Evolutionary conservation across 53 echinoderm and acorn worm genomes (phyloP), one percentile per base, ranked within the genome.

Genomic region (Hippasteria phrygiana): DNA sequence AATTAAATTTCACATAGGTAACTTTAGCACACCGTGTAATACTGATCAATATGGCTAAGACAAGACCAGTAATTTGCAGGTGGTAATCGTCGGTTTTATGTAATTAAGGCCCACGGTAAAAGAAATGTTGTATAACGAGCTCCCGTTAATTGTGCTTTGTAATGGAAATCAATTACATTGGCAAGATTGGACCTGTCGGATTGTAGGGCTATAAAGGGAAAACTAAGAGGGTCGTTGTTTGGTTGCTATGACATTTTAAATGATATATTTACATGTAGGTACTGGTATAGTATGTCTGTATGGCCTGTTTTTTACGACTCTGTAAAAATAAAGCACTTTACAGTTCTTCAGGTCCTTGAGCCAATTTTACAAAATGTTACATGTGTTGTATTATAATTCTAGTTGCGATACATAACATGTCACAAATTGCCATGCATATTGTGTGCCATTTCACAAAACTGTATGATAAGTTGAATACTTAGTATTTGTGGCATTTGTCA

Each of bases 1-100:
- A 76, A 76, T 76, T 76, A 76, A 76, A 53, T 75, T 32, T 28
- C 42, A 45, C 20, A 16, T 54, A 3, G 18, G 54, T 75, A 11
- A 27, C 43, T 75, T 17, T 34, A 18, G 20, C 20, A 76, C 43
- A 48, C 27, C 27, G 27, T 26, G 28, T 46, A 27, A 43, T 43
- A 1, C 28, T 11, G 74, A 17, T 50, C 51, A 48, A n/a, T 26
- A 14, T 74, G 13, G 31, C 37, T 31, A 76, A 50, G 13, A 20
- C 13, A 34, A 76, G 7, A 5, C 59, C 26, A 59, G 22, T 59
- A 59, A 59, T 51, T 17, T 51, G 14, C 51, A 14, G 20, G 2
- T 2, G 14, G 14, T 8, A 17, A 20, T 51, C 10, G 14, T 51
- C 46, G 13, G 8, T 46, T 8, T 46, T 46, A 13, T 51, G 11